Percentiles rank a stretch among this genome's conserved stretches.
These are phyloP conservation scores for Cyclophora punctaria DNA, from an alignment of 2,888 invertebrate species.

Conservation along the genomic window DNA sequence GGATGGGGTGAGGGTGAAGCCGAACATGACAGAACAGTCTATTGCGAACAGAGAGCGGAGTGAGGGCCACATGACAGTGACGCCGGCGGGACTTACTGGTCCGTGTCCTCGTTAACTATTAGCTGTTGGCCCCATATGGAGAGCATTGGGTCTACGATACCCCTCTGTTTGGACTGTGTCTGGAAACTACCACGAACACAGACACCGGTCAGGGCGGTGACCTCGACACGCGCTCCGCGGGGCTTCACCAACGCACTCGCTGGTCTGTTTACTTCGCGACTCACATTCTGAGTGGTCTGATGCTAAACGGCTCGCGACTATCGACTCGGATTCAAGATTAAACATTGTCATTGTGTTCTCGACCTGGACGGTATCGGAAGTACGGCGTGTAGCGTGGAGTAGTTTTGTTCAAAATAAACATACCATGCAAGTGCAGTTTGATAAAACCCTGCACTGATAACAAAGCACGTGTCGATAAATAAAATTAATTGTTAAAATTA, in stretches of 20 bases:
- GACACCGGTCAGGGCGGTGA: constrained; percentile 45
- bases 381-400: too few species aligned
- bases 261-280: too few species aligned
- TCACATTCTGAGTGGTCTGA: too few species aligned
- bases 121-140: constrained; percentile 98
- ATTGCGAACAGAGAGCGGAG: constrained; percentile 40
- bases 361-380: too few species aligned
- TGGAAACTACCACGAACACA: constrained; percentile 81
- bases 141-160: constrained; percentile 98
- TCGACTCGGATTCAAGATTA: too few species aligned
- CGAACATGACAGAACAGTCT: constrained; percentile 52
- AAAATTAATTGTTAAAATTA: constrained; percentile 15
- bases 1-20: constrained; percentile 32
- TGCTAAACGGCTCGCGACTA: too few species aligned
- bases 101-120: constrained; percentile 97
- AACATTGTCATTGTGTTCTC: too few species aligned
- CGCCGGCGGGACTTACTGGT: constrained; percentile 86
- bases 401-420: not conserved
- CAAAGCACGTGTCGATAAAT: constrained; percentile 19
- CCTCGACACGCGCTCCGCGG: constrained; percentile 20
- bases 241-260: constrained; percentile 7
- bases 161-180: constrained; percentile 93
- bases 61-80: constrained; percentile 49
- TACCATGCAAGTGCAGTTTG: not conserved
- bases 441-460: constrained; percentile 7